These are phyloP conservation scores for Cyprinus carpio DNA, from an alignment of 2,113 vertebrate genomes.

Conservation along the genomic window DNA sequence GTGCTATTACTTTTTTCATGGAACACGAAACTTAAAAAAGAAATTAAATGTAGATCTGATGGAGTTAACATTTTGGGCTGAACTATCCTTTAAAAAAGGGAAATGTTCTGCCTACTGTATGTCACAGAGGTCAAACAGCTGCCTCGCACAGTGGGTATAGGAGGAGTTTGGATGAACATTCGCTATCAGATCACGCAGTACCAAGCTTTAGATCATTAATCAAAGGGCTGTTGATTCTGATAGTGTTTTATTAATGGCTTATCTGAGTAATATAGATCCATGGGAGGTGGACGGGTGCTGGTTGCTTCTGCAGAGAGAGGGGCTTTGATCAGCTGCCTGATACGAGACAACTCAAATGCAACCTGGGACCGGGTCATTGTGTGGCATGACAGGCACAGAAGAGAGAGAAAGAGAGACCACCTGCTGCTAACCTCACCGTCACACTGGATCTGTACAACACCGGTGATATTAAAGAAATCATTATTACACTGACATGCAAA, in stretches of 20 bases:
- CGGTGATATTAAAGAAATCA: slow-evolving; percentile 8
- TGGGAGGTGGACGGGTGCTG: slow-evolving; percentile 19
- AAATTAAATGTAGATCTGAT: neutral
- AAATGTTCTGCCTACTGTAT: slow-evolving; percentile 8
- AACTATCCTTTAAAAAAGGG: neutral
- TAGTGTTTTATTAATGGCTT: slow-evolving; percentile 50
- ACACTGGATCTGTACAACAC: neutral
- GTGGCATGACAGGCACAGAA: neutral
- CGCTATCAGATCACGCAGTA: slow-evolving; percentile 30
- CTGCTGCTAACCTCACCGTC: neutral
- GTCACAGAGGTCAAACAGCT: neutral
- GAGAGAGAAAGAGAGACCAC: slow-evolving; percentile 4
- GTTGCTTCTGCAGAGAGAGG: slow-evolving; percentile 34
- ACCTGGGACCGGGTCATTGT: slow-evolving; percentile 34
- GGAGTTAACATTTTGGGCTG: neutral
- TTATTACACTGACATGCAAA: neutral
- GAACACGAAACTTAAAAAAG: neutral
- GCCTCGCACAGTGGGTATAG: neutral
- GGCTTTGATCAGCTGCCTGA: slow-evolving; percentile 44
- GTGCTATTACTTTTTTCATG: neutral
- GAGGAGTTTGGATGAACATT: slow-evolving; percentile 29
- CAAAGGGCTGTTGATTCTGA: slow-evolving; percentile 41
- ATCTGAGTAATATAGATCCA: slow-evolving; percentile 45
- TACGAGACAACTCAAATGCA: slow-evolving; percentile 18
- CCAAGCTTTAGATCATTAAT: slow-evolving; percentile 47